Base-by-base conservation (phyloP, 1,140 invertebrate species). In the Trichonephila clavipes region DNA sequence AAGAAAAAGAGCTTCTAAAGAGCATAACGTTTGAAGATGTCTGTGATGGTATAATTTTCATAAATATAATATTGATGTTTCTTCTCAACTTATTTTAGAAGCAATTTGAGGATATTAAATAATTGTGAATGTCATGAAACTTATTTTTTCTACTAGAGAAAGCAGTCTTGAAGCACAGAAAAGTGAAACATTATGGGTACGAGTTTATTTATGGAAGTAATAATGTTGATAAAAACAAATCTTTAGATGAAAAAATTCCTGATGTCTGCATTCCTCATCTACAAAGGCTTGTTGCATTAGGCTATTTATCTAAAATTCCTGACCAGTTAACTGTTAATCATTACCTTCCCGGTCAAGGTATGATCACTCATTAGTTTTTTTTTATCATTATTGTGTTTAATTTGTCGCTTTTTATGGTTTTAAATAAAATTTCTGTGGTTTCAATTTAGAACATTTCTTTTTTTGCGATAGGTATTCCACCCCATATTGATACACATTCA, bases 401-500 rank as follows among this genome's bases (percentile, higher is more conserved):
- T 83, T 21, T 51, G n/a, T 59, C 3, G 2, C 6, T 51, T 83
- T 59, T n/a, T 10, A 83, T 58, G 58, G 21, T 83, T 58, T 58
- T 21, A 83, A n/a, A 12, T 16, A 24, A n/a, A n/a, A 12, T 51
- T 12, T 21, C 14, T 8, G 44, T 83, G 18, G 14, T 83, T 83
- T 83, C 16, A 1, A 83, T 82, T 8, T 82, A 16, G 51, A 5
- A 12, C 4, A 19, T 83, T 44, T 51, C 0, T 51, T 51, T 83
- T 82, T 51, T 77, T n/a, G 4, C 19, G 96, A 28, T 94, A 98
- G 98, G 98, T 44, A 99, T 99, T 95, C 98, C 99, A 88, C 97
- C 97, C 2, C 99, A 99, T 96, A 97, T 99, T n/a, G 99, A 99
- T 95, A 99, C 98, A 1, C 98, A 99, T 95, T 98, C 98, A 96